Base-by-base conservation (phyloP, 2,113 vertebrate species). In the Embiotoca jacksoni region DNA sequence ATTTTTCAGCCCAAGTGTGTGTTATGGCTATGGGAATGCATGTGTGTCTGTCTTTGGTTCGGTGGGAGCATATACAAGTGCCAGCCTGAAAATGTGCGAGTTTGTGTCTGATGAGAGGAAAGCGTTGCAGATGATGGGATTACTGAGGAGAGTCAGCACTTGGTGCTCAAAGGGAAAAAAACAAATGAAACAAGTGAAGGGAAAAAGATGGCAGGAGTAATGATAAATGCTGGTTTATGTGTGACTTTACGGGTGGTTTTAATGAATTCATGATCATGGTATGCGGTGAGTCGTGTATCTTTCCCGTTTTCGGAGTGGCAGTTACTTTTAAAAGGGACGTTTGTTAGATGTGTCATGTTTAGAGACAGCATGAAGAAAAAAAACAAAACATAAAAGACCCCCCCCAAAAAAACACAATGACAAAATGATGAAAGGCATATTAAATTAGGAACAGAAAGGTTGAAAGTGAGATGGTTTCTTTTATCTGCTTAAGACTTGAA, bases 61-160 rank as follows among this genome's bases (percentile, higher is more conserved):
- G 44, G 16, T 76, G 59, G 64, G 7, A 57, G 14, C 39, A 2
- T 36, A 66, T 33, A 54, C 13, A 75, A 16, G 7, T 61, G 41
- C 11, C 41, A 76, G 71, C 15, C 30, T 75, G 14, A 49, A 16
- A 81, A 46, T 63, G 57, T 23, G 30, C 0, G 56, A 31, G 36
- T 76, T 47, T 72, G 46, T 81, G 61, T 69, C 37, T 33, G 63
- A 77, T 75, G 80, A 77, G 56, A 73, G 61, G 15, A 67, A 72
- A 62, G 7, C 59, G 35, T 23, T 70, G 63, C 50, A 84, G 69
- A 85, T 86, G 68, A 81, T 83, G 86, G 54, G 50, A 89, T 69
- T 80, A 44, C 46, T 11, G 16, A 60, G 47, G 32, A 80, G 39
- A 70, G 44, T 75, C 7, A 44, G 44, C 58, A n/a, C 23, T 31